Conservation (phyloP, 2,113 vertebrate species). For the Albula glossodonta region DNA sequence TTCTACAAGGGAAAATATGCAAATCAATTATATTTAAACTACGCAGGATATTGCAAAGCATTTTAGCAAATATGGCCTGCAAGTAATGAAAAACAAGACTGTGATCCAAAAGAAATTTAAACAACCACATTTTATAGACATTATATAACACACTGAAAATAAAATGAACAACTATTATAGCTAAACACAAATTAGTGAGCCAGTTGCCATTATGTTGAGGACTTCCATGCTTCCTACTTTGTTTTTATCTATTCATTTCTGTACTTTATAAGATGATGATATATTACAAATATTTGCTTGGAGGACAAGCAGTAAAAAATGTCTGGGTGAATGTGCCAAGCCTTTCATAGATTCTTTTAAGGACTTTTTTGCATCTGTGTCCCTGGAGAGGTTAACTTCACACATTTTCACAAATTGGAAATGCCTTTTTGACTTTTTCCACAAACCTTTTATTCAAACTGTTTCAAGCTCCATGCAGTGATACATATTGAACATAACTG, state of each 20-base stretch:
- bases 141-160: slow-evolving; percentile 23
- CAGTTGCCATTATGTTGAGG: neutral
- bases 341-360: neutral
- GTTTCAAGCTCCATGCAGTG: neutral
- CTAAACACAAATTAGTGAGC: slow-evolving; percentile 18
- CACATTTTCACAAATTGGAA: neutral
- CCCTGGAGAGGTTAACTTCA: neutral
- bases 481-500: neutral
- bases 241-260: neutral
- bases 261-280: too few relatives aligned
- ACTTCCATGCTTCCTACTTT: neutral
- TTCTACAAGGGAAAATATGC: slow-evolving; percentile 22
- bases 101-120: slow-evolving; percentile 51
- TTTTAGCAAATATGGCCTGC: slow-evolving; percentile 45
- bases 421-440: neutral
- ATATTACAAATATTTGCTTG: too few relatives aligned
- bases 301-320: too few relatives aligned
- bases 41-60: slow-evolving; percentile 55
- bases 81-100: slow-evolving; percentile 54
- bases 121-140: slow-evolving; percentile 31
- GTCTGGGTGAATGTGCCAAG: neutral
- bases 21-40: slow-evolving; percentile 35
- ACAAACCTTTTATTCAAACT: neutral
- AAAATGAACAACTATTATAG: slow-evolving; percentile 46
- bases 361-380: neutral